Evolutionary conservation across 2,888 invertebrate species (phyloP).

Genomic region (Diabrotica balteata): DNA sequence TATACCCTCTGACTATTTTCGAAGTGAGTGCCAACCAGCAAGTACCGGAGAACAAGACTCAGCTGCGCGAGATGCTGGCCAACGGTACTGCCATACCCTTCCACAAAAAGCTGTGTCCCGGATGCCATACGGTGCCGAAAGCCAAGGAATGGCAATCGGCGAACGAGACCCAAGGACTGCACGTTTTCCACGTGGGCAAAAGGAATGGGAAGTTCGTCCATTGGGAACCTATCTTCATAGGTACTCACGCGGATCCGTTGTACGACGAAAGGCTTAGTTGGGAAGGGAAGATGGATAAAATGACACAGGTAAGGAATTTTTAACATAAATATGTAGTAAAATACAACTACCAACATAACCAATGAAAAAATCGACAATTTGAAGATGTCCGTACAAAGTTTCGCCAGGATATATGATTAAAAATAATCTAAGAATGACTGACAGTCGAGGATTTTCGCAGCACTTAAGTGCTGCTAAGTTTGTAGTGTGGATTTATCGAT

Average conservation of each 20-base stretch:
- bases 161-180: constrained; percentile 73
- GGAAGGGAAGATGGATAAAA: constrained; percentile 95
- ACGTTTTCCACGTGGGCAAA: constrained; percentile 86
- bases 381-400: too few relatives aligned
- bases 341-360: too few relatives aligned
- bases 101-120: constrained; percentile 88
- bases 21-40: constrained; percentile 76
- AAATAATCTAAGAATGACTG: too few relatives aligned
- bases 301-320: constrained; percentile 80
- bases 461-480: too few relatives aligned
- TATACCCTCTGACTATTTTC: constrained; percentile 88
- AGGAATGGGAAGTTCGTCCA: constrained; percentile 78
- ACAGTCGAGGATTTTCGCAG: too few relatives aligned
- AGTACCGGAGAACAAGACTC: constrained; percentile 78
- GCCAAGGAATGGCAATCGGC: constrained; percentile 84
- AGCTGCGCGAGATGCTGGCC: constrained; percentile 71
- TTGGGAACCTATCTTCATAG: constrained; percentile 95
- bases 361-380: too few relatives aligned
- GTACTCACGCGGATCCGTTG: constrained; percentile 85
- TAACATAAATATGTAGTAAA: too few relatives aligned
- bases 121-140: constrained; percentile 88
- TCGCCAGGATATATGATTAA: too few relatives aligned
- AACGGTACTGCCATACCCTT: constrained; percentile 87
- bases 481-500: too few relatives aligned
- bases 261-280: constrained; percentile 92